Base-by-base conservation (phyloP, 2,888 invertebrate species). In the Sialis lutaria region DNA sequence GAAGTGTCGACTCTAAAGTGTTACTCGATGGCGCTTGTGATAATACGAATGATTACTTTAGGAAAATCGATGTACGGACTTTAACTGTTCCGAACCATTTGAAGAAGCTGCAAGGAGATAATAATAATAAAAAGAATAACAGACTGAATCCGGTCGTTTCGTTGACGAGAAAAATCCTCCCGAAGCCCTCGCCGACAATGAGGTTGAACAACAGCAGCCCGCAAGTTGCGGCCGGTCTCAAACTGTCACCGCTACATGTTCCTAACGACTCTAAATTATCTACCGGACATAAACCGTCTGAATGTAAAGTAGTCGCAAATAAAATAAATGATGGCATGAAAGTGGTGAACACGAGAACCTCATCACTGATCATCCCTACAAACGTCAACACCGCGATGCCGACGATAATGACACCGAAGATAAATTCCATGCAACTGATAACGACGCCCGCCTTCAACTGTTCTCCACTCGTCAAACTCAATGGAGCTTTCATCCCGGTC, bases 401-500 rank as follows among this genome's bases (percentile, higher is more conserved):
- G 7, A 46, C 47, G 32, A 46, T 49, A 13, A 43, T 51, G 22
- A 50, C 49, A 40, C 47, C 64, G 34, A 57, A 64, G 49, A 58
- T 64, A 49, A 62, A 59, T 49, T 56, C 60, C 40, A 57, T 64
- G 40, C 63, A 63, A 52, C 63, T 63, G 33, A 61, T 59, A 41
- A 44, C 49, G 53, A 63, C 63, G 51, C 57, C 64, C 35, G 52
- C 60, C 43, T 57, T 63, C 44, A 58, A 64, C 48, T 63, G 63
- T 53, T 61, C 53, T 62, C 63, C 54, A 47, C 42, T 50, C 10
- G 48, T 66, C 53, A 67, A 65, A 57, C 55, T 66, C 51, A 65
- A 65, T 51, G 63, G 64, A 48, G 64, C 64, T 55, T 64, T 66
- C 57, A 64, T 66, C 63, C 65, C 67, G 59, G 62, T 66, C 56